Evolutionary conservation across 2,888 invertebrate species (phyloP).

Genomic region (Arctia plantaginis): DNA sequence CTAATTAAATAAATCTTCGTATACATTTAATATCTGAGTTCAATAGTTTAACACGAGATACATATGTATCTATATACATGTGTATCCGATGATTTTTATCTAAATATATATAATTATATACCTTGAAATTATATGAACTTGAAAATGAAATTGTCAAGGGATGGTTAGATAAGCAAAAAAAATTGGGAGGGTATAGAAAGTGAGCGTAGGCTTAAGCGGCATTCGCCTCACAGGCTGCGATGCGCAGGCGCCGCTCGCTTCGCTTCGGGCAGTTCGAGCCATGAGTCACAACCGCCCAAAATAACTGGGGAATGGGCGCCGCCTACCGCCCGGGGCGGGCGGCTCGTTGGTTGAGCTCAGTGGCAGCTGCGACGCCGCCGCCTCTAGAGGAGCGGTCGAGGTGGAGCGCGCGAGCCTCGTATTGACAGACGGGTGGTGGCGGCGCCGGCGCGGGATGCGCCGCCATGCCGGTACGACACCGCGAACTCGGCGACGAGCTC

Average conservation of each 20-base stretch:
- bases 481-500: slow-evolving; percentile 86
- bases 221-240: slow-evolving; percentile 70
- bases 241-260: slow-evolving; percentile 78
- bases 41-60: neutral
- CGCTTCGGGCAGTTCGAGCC: slow-evolving; percentile 72
- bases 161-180: neutral
- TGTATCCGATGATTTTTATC: neutral
- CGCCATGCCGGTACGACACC: slow-evolving; percentile 87
- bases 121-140: no score
- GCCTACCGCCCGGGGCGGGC: slow-evolving; percentile 86
- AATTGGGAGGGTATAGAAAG: neutral
- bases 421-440: slow-evolving; percentile 77
- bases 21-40: neutral
- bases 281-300: slow-evolving; percentile 83
- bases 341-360: slow-evolving; percentile 77
- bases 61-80: no score
- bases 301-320: slow-evolving; percentile 83
- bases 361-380: slow-evolving; percentile 84
- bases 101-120: neutral
- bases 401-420: slow-evolving; percentile 72
- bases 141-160: neutral
- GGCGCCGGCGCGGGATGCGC: slow-evolving; percentile 86
- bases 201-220: slow-evolving; percentile 61
- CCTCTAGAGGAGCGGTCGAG: slow-evolving; percentile 80
- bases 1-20: neutral